Base-by-base conservation (phyloP, 2,888 invertebrate genomes). In the Sinelater perroti region DNA sequence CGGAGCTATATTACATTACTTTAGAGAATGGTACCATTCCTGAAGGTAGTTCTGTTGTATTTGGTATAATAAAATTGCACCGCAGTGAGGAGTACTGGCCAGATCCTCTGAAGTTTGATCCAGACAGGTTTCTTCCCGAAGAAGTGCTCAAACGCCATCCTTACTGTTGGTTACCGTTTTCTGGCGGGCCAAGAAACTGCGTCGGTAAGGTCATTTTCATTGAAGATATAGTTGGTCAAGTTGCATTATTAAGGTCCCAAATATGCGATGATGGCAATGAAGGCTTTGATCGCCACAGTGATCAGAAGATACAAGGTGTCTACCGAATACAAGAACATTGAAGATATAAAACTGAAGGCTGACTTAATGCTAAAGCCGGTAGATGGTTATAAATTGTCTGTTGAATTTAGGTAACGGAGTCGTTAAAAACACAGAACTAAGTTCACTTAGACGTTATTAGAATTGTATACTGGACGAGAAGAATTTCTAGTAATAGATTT, bases 191-290 rank as follows among this genome's bases (percentile, higher is more conserved):
- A 5, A 26, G 57, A 8, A 52, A 57, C 14, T 57, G 57, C 6
- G 38, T 57, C 11, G 57, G 57, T 56, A 35, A 21, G 11, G 2
- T n/a, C 1, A 18, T 17, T 18, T 3, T 33, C 33, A 5, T n/a
- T n/a, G n/a, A 31, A 31, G 24, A 6, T 6, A 24, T 24, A 24
- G 24, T 24, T 24, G 4, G 8, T n/a, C n/a, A n/a, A 6, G 16
- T 14, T 31, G 11, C 6, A 10, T n/a, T 2, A 70, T 69, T 18
- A 61, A 79, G 79, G 79, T 10, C 61, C 70, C 8, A 75, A 75
- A 56, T 80, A 79, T 60, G 79, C 77, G 1, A 77, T 79, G 75
- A 76, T 78, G 74, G 74, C 75, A 1, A 75, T 80, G 74, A 80
- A 80, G 63, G 73, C 74, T 0, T 71, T 78, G 0, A 5, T 79